Base-by-base conservation (phyloP, 2,888 invertebrate species). In the Helleia helle region DNA sequence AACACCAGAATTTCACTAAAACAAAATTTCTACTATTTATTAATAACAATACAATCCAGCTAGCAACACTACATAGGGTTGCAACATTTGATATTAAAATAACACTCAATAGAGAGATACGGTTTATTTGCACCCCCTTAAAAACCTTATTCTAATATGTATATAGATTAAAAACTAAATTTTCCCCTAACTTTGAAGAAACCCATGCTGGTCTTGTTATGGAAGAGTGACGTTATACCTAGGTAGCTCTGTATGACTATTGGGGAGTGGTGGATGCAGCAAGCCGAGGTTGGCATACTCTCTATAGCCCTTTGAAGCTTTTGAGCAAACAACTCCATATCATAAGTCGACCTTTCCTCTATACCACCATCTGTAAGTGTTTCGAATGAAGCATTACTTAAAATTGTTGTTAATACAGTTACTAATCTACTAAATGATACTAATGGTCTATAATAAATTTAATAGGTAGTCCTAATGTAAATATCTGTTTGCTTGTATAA, bases 171-270 rank as follows among this genome's bases (percentile, higher is more conserved):
- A 66, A 93, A 93, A 68, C 94, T 94, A 62, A 95, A 90, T 68
- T 93, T 93, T 51, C 94, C 94, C 52, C 95, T 86, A 46, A 94
- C 93, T 80, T 94, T 93, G 74, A 93, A 94, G 79, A 93, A 95
- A 1, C 95, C 95, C 65, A 95, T 85, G 50, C 90, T 87, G 52
- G 93, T 91, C 58, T 93, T 91, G 73, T 95, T 95, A 64, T 93
- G 93, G 4, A 95, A 87, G 29, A 94, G 70, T 2, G 94, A 93
- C 6, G 92, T 89, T 27, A 95, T 71, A 3, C 93, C 93, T 8
- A 93, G 86, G 61, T 95, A 95, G 65, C 92, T 93, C 62, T 94
- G 91, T 50, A 95, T 88, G 7, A 93, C 74, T 41, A 95, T 92
- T 2, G 91, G 87, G 6, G 88, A 88, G 58, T 90, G 89, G 54